Conservation (phyloP, 2,113 vertebrate species). For the Dromas ardeola region DNA sequence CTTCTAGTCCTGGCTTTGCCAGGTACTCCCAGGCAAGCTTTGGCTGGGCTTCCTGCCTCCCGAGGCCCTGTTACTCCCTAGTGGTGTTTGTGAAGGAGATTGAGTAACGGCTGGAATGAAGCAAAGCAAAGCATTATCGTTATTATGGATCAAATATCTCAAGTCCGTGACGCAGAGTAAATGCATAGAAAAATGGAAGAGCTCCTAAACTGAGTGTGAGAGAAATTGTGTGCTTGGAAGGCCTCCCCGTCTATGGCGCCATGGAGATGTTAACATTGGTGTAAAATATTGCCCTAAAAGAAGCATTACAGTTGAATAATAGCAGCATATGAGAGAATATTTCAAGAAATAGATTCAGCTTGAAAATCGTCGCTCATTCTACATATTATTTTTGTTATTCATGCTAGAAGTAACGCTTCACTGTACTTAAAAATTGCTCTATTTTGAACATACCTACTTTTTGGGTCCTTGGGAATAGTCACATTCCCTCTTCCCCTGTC, state of each 20-base stretch:
- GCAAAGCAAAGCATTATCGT: background rate
- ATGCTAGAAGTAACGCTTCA: background rate
- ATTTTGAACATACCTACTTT: background rate
- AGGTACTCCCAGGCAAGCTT: background rate
- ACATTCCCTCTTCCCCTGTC: background rate
- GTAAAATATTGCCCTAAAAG: conserved; percentile 15
- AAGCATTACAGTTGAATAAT: conserved; percentile 10
- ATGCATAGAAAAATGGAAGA: background rate
- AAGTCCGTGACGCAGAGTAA: background rate
- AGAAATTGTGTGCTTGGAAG: conserved; percentile 6
- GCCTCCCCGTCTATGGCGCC: background rate
- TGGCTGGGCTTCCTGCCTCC: background rate
- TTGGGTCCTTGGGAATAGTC: background rate
- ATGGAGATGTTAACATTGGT: background rate
- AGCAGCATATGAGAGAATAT: background rate
- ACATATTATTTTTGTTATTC: conserved; percentile 3
- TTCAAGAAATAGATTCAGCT: conserved; percentile 8
- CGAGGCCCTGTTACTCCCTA: background rate
- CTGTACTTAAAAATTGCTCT: background rate
- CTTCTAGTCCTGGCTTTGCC: background rate
- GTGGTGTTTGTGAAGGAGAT: background rate
- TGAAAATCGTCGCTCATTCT: conserved; percentile 19
- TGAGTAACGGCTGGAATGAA: background rate
- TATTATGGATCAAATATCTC: background rate
- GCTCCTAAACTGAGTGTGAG: background rate